Evolutionary conservation across 2,888 invertebrate species (phyloP), one percentile per base, ranked within the genome.

Genomic region (Eupsilia transversa): DNA sequence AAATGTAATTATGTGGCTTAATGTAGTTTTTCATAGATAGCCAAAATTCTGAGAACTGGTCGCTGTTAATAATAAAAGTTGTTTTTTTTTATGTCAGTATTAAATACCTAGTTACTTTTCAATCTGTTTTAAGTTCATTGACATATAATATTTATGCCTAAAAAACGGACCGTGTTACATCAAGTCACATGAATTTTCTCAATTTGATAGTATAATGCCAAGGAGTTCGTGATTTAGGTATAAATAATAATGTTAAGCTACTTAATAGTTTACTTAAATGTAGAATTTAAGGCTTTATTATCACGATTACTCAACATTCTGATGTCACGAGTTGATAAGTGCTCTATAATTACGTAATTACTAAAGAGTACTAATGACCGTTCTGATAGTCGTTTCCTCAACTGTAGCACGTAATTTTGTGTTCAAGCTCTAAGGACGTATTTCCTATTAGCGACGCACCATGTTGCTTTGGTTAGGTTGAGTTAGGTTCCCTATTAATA

Each of bases 201-300:
- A 79, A 91, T 93, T 93, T 92, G 90, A 89, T 88, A 91, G 90
- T 92, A 90, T 91, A 92, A 93, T 92, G 77, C 78, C 80, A 68
- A 74, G 80, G 75, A 85, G 76, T 79, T 73, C 79, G 77, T 80
- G 78, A 59, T 43, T 17, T 17, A 33, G 10, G 23, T 70, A 68
- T 71, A 30, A 64, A 77, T 72, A 68, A 72, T 71, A 79, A 68
- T 61, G 17, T 69, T 54, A 27, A 52, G n/a, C 66, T 74, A 54
- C 61, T 61, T 77, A 77, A 85, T 80, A 74, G 49, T 80, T 81
- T 76, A 71, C 43, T 63, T 64, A 69, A 61, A 10, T 10, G 27
- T 35, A 59, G 52, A 78, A 77, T 83, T 79, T 69, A 74, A 67
- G 27, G 49, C 33, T 23, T 33, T 63, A 41, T 64, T 72, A 68